These are phyloP conservation scores for Chydorus sphaericus DNA, from an alignment of 2,888 invertebrate species.

Conservation along the genomic window DNA sequence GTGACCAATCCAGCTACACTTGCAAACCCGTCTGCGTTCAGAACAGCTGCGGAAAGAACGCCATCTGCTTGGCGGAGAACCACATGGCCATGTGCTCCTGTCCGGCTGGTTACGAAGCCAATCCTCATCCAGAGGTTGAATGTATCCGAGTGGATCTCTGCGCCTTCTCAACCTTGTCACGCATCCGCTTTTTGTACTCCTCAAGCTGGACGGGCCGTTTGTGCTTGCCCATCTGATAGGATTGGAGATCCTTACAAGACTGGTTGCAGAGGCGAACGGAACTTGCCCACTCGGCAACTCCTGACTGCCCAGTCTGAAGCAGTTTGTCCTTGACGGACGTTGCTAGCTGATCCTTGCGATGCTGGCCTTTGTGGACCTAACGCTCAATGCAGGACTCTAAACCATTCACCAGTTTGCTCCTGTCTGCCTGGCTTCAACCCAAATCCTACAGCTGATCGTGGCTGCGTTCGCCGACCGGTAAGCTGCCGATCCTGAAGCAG, in stretches of 20 bases:
- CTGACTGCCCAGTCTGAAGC: constrained; percentile 65
- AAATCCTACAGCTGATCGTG: constrained; percentile 42
- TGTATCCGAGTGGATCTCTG: constrained; percentile 40
- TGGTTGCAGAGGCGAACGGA: constrained; percentile 65
- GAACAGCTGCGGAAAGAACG: constrained; percentile 69
- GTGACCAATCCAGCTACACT: constrained; percentile 50
- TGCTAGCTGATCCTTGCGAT: constrained; percentile 69
- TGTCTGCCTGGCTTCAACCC: constrained; percentile 63
- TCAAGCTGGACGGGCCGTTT: constrained; percentile 58
- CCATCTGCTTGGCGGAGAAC: constrained; percentile 73
- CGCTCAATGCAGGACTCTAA: constrained; percentile 61
- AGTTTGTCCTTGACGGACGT: constrained; percentile 60
- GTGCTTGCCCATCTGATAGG: constrained; percentile 58
- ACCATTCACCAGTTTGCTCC: constrained; percentile 59
- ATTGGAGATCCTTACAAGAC: constrained; percentile 69
- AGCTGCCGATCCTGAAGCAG: constrained; percentile 51
- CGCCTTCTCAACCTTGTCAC: constrained; percentile 36
- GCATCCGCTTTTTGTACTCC: constrained; percentile 67
- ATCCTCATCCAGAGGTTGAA: constrained; percentile 69
- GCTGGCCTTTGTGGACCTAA: constrained; percentile 68
- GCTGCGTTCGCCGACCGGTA: constrained; percentile 53
- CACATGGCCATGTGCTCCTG: constrained; percentile 72
- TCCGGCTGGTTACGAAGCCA: constrained; percentile 63
- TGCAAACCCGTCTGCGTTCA: constrained; percentile 68
- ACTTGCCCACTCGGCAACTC: constrained; percentile 45